Evolutionary conservation across 2,113 vertebrate species (phyloP), one percentile per base, ranked within the genome.

Genomic region (Columba livia): DNA sequence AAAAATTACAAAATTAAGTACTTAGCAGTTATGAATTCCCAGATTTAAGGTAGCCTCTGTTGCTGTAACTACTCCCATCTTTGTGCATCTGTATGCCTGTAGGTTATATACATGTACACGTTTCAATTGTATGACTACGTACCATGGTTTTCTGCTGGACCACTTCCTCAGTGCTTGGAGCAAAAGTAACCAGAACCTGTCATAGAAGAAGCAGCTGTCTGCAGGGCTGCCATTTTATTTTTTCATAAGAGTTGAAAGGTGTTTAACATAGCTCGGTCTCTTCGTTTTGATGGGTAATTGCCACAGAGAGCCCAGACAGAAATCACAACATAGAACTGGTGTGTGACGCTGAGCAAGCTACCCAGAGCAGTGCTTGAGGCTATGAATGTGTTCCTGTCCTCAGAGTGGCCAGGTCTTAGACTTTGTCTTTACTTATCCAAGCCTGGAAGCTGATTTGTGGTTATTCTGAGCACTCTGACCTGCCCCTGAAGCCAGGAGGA

Each of bases 281-380:
- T 69, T 69, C 1, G 0, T 48, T 73, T 14, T 5, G 19, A 18
- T 1, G 1, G 5, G 48, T 51, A 21, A 47, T 17, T 48, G 24
- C 25, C 57, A 23, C n/a, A 42, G 56, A 54, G 31, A 64, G 31
- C 29, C 31, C 18, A 32, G 32, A 8, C 16, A 71, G n/a, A 71
- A 64, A 44, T 75, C 11, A 2, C 1, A 6, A 12, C 24, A 3
- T 20, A 15, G 34, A 58, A 36, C 34, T 50, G 6, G 10, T 44
- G 17, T 44, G 47, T 61, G 47, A 38, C 15, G 14, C 70, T 70
- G 25, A 57, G 24, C 32, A 51, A 73, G 20, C 32, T 56, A 26
- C 9, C n/a, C 24, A 29, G 38, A 47, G 7, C 12, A 11, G 36
- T 16, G 20, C 42, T 54, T 66, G 34, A 77, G 29, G 31, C 74